These are phyloP conservation scores for Heliocidaris erythrogramma DNA, from an alignment of 35 echinoderm and acorn worm species.

Conservation along the genomic window DNA sequence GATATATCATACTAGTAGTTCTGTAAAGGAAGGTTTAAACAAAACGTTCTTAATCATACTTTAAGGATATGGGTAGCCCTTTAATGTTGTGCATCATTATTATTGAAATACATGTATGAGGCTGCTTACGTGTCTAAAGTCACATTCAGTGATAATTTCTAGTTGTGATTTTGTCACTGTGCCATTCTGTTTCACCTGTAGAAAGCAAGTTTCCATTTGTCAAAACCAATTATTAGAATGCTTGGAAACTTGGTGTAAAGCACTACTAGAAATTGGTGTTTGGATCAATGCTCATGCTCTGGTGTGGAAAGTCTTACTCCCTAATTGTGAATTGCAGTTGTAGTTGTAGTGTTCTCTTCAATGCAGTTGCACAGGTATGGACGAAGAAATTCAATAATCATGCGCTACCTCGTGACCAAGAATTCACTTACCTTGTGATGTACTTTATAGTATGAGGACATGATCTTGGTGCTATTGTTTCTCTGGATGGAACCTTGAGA, in stretches of 20 bases:
- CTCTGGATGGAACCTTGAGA: neutral
- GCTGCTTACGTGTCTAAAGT: neutral
- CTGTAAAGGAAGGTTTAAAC: no score
- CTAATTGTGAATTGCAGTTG: neutral
- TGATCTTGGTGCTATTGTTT: neutral
- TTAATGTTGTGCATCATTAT: neutral
- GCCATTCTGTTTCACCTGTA: neutral
- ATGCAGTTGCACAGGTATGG: neutral
- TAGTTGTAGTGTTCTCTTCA: neutral
- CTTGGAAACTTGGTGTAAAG: neutral
- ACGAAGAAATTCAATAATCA: neutral
- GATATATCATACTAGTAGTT: no score
- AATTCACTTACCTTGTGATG: neutral
- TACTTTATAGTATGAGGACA: neutral
- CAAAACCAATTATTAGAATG: neutral
- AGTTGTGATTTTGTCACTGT: neutral
- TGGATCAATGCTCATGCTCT: neutral
- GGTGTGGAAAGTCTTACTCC: neutral
- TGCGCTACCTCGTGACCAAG: neutral
- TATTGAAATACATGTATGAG: neutral
- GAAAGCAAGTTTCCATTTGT: neutral
- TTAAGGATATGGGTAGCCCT: neutral
- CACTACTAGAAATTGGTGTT: neutral
- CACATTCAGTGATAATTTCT: neutral
- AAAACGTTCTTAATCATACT: no score